Percentiles rank a stretch among this genome's conserved stretches.
phyloP scores from a whole-genome alignment of 2,888 invertebrate species.

The Rhagonycha lutea region DNA sequence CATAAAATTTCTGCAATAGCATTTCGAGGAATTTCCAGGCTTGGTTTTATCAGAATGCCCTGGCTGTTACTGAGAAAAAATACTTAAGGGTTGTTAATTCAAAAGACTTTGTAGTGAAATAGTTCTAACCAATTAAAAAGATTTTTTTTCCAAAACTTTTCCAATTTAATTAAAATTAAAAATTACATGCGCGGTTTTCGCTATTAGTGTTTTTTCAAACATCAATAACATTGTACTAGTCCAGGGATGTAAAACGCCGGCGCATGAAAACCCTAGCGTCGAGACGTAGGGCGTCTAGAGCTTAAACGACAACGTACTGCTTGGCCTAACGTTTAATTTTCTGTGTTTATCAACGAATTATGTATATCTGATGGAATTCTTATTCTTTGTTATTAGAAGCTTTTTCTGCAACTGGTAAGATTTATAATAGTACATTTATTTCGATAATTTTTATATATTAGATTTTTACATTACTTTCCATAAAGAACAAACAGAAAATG shows the following conservation, averaged over 20 bases:
- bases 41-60: background rate
- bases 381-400: conserved; percentile 19
- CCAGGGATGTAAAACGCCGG: conserved; percentile 22
- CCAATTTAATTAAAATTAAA: conserved; percentile 1
- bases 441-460: background rate
- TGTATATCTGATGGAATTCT: conserved; percentile 30
- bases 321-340: conserved; percentile 37
- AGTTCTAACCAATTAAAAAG: background rate
- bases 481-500: background rate
- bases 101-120: background rate
- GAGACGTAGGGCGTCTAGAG: conserved; percentile 25
- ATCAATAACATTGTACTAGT: conserved; percentile 24
- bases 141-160: background rate
- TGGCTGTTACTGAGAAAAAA: background rate
- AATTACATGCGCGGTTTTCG: conserved; percentile 7
- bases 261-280: conserved; percentile 22
- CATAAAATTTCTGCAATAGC: background rate
- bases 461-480: background rate
- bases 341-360: conserved; percentile 35
- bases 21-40: background rate
- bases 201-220: conserved; percentile 21
- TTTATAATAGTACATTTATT: too few relatives aligned
- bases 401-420: conserved; percentile 20
- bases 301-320: conserved; percentile 28
- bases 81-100: background rate